Conservation (phyloP, 2,113 vertebrate species). For the Falco punctatus region DNA sequence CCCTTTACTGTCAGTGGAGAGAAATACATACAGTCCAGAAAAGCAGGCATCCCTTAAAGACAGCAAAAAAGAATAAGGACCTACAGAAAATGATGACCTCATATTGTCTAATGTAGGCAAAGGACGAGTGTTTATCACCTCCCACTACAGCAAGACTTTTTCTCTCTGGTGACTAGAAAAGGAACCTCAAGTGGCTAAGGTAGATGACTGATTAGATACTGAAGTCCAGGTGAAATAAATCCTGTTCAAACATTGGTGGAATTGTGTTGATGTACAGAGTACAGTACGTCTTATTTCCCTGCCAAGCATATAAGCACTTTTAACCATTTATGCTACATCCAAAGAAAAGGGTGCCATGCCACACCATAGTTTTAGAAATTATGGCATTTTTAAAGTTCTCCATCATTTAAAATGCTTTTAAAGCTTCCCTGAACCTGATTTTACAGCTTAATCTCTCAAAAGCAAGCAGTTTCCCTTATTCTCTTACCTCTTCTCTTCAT, state of each 20-base stretch:
- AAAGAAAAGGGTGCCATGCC: background rate
- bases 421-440: background rate
- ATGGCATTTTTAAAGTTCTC: background rate
- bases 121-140: background rate
- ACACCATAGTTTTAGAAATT: background rate
- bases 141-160: background rate
- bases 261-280: background rate
- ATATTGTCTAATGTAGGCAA: background rate
- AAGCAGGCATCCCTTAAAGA: background rate
- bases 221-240: background rate
- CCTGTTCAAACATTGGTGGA: background rate
- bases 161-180: background rate
- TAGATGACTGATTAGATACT: background rate
- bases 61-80: background rate
- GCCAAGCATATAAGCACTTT: background rate
- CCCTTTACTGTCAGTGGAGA: background rate
- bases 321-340: background rate
- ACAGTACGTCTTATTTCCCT: background rate
- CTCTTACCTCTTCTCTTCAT: background rate
- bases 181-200: background rate
- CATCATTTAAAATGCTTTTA: background rate
- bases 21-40: background rate
- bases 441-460: background rate
- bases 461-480: background rate
- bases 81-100: background rate